These are phyloP conservation scores for Halictus rubicundus DNA, from an alignment of 1,140 invertebrate genomes.

Conservation along the genomic window DNA sequence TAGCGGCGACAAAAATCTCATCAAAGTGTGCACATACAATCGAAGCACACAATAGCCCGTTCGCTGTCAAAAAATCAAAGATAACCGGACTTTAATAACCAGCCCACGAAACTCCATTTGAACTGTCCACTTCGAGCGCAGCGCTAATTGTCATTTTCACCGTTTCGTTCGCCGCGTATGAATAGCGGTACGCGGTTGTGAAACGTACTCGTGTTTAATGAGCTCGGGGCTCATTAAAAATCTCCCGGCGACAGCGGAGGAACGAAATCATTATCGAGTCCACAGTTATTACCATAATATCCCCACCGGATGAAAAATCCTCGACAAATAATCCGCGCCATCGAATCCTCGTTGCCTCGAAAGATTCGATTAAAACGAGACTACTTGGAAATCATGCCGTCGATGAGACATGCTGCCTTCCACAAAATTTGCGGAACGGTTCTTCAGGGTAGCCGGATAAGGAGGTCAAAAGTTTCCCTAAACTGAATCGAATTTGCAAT, in stretches of 20 bases:
- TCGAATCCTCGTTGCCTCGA: too few species aligned
- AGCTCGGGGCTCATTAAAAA: slow-evolving; percentile 48
- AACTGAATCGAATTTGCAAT: too few species aligned
- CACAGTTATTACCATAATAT: neutral
- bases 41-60: neutral
- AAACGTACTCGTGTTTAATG: slow-evolving; percentile 46
- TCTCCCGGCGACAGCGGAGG: slow-evolving; percentile 9
- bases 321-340: neutral
- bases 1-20: neutral
- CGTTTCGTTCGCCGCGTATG: slow-evolving; percentile 30
- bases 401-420: too few species aligned
- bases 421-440: too few species aligned
- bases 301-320: slow-evolving; percentile 25
- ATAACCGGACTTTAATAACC: slow-evolving; percentile 49
- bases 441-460: too few species aligned
- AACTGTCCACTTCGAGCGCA: slow-evolving; percentile 39
- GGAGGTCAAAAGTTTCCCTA: too few species aligned
- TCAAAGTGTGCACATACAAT: neutral
- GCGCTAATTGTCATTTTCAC: slow-evolving; percentile 57
- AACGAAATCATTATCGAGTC: slow-evolving; percentile 42
- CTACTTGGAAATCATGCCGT: too few species aligned
- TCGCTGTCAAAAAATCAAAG: slow-evolving; percentile 14
- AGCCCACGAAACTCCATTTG: slow-evolving; percentile 21
- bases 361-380: too few species aligned
- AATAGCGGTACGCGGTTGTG: slow-evolving; percentile 37